A percentile compares a stretch with the other conserved stretches of the same genome.
Conservation (phyloP, 2,797 vertebrate genomes). For the Aphelocoma californica region DNA sequence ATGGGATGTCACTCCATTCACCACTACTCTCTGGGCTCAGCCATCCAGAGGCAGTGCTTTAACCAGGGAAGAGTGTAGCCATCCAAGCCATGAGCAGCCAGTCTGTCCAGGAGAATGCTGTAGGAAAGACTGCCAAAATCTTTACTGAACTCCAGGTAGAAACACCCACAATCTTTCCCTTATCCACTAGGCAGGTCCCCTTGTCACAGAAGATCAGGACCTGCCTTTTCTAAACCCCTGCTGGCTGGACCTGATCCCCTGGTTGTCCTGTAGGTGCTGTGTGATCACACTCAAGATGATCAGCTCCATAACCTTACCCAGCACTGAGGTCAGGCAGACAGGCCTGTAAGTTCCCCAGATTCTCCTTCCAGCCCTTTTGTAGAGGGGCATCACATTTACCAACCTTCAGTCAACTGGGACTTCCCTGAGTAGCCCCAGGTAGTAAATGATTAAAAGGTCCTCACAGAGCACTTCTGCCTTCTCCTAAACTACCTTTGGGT, state of each 20-base stretch:
- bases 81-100: not conserved
- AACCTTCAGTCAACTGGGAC: not conserved
- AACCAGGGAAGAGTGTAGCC: not conserved
- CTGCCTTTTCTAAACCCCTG: not conserved
- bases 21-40: not conserved
- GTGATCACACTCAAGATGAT: not conserved
- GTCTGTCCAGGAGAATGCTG: not conserved
- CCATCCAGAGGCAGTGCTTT: not conserved
- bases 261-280: not conserved
- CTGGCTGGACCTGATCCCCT: not conserved
- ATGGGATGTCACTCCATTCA: not conserved
- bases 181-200: not conserved
- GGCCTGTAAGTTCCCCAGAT: not conserved
- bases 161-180: not conserved
- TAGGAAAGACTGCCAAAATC: not conserved
- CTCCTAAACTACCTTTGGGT: not conserved
- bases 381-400: not conserved
- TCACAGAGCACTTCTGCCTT: not conserved
- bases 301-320: not conserved
- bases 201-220: not conserved
- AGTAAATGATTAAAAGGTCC: not conserved
- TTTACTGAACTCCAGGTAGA: not conserved
- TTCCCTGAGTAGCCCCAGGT: not conserved
- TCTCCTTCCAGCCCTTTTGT: not conserved
- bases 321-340: not conserved